Conservation (phyloP, 2,113 vertebrate genomes). For the Ardeotis arabs region DNA sequence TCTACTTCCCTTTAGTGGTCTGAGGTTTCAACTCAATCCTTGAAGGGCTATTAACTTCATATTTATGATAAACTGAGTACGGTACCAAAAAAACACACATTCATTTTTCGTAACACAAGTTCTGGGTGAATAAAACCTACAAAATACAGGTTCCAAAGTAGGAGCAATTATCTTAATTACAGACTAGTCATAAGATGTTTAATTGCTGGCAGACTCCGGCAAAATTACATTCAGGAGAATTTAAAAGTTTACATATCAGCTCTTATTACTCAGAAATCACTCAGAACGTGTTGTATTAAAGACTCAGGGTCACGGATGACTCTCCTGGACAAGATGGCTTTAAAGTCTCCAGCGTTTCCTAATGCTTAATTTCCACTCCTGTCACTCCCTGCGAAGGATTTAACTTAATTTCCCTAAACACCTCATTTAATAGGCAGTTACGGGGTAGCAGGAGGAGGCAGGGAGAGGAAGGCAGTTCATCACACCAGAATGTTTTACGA, state of each 20-base stretch:
- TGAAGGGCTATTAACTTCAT: neutral
- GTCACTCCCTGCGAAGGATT: neutral
- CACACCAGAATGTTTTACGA: neutral
- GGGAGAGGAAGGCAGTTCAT: neutral
- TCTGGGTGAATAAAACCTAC: neutral
- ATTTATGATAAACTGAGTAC: too few species aligned
- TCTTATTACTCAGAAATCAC: neutral
- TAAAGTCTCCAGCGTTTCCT: neutral
- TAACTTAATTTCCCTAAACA: neutral
- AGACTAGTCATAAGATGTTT: neutral
- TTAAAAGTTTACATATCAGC: neutral
- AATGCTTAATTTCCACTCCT: neutral
- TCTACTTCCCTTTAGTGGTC: neutral
- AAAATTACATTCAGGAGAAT: neutral
- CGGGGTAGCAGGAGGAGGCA: neutral
- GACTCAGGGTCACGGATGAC: neutral
- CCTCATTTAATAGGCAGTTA: neutral
- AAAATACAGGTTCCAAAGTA: neutral
- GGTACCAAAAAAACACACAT: neutral
- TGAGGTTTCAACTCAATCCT: neutral
- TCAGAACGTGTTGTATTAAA: neutral
- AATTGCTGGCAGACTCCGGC: neutral
- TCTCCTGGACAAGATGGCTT: neutral
- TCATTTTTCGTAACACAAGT: neutral
- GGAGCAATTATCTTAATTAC: slow-evolving; percentile 20